phyloP scores from a whole-genome alignment of 2,797 vertebrate genomes.

The Myripristis murdjan region DNA sequence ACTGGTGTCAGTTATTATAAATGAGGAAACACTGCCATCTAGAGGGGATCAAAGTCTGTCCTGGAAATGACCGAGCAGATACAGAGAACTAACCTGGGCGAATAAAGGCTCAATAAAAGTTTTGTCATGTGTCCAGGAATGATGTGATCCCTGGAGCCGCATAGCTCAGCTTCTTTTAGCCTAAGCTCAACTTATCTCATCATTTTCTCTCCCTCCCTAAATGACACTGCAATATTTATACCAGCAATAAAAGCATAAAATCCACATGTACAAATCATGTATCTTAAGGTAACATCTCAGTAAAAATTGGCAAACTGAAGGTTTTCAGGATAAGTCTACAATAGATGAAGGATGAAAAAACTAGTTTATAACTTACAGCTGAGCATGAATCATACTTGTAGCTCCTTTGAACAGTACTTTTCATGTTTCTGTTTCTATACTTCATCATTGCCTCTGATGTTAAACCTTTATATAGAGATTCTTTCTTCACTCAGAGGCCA shows the following conservation, averaged over 20 bases:
- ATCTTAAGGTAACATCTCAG: slow-evolving; percentile 31
- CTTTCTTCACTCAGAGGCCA: slow-evolving; percentile 3
- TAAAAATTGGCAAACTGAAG: not conserved
- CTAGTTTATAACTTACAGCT: too few relatives aligned
- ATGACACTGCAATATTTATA: slow-evolving; percentile 36
- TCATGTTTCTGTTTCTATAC: not conserved
- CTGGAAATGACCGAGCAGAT: not conserved
- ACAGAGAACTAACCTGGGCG: slow-evolving; percentile 1
- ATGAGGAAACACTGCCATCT: slow-evolving; percentile 83
- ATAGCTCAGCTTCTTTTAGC: slow-evolving; percentile 45
- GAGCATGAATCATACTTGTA: not conserved
- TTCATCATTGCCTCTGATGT: not conserved
- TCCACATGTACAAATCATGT: slow-evolving; percentile 32
- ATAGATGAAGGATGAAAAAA: not conserved
- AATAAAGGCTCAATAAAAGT: slow-evolving; percentile 1
- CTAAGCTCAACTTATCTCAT: slow-evolving; percentile 1
- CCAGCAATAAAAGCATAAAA: slow-evolving; percentile 19
- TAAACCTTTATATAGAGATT: slow-evolving; percentile 12
- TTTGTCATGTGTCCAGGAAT: slow-evolving; percentile 11
- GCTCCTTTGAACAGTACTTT: not conserved
- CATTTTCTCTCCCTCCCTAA: not conserved
- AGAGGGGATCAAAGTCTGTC: slow-evolving; percentile 33
- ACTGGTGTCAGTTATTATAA: not conserved
- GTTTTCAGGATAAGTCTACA: not conserved
- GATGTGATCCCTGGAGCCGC: slow-evolving; percentile 12